A percentile compares a stretch with the other conserved stretches of the same genome.
Evolutionary conservation across 2,888 invertebrate genomes (phyloP).

Genomic region (Drosophila mettleri): DNA sequence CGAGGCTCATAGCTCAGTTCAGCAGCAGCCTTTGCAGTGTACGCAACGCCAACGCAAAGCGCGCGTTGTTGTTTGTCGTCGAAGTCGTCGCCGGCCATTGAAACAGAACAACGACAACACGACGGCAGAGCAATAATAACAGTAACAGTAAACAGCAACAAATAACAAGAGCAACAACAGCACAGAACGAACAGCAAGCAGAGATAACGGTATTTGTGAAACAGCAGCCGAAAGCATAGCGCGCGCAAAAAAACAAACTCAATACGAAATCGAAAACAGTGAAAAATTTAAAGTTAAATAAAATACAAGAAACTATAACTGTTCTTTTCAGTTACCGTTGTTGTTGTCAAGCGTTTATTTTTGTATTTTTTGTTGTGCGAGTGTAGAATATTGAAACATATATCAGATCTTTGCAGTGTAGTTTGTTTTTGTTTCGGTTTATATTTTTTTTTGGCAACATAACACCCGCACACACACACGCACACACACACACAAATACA

Average conservation of each 20-base stretch:
- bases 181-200: constrained; percentile 14
- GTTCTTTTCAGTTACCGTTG: constrained; percentile 6
- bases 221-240: constrained; percentile 19
- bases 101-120: constrained; percentile 47
- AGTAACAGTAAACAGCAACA: constrained; percentile 24
- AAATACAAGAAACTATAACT: constrained; percentile 9
- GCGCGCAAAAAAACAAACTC: constrained; percentile 42
- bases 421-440: constrained; percentile 13
- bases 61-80: constrained; percentile 58
- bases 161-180: constrained; percentile 7
- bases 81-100: constrained; percentile 57
- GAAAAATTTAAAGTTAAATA: constrained; percentile 18
- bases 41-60: constrained; percentile 57
- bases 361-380: constrained; percentile 35
- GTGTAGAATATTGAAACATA: constrained; percentile 20
- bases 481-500: constrained; percentile 24
- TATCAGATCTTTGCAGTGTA: constrained; percentile 22
- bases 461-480: constrained; percentile 24
- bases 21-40: constrained; percentile 79
- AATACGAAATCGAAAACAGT: constrained; percentile 10
- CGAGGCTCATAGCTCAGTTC: constrained; percentile 67
- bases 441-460: constrained; percentile 13
- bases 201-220: constrained; percentile 27
- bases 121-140: constrained; percentile 42
- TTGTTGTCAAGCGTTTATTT: constrained; percentile 39